Evolutionary conservation across 2,797 vertebrate genomes (phyloP).

Genomic region (Pseudochromis fuscus): DNA sequence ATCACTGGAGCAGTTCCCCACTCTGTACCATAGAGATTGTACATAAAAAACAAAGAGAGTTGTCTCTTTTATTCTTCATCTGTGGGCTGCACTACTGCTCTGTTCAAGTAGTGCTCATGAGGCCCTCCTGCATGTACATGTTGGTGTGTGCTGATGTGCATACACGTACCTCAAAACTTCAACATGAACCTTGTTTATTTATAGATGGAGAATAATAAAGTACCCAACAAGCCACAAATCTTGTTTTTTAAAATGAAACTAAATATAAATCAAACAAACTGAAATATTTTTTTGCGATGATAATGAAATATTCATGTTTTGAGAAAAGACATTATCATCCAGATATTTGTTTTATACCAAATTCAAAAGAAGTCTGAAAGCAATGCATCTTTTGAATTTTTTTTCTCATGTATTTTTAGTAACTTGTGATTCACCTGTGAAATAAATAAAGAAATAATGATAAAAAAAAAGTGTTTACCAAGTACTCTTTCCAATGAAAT

Average conservation of each 20-base stretch:
- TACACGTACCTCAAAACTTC: slow-evolving; percentile 12
- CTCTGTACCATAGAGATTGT: slow-evolving; percentile 43
- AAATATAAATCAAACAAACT: slow-evolving; percentile 7
- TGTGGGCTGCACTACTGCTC: slow-evolving; percentile 24
- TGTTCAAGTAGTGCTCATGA: slow-evolving; percentile 6
- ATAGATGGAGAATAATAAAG: slow-evolving; percentile 16
- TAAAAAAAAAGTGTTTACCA: neutral
- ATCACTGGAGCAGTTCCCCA: slow-evolving; percentile 48
- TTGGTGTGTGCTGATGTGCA: neutral
- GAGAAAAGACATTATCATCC: neutral
- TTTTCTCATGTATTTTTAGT: neutral
- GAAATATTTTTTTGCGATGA: slow-evolving; percentile 17
- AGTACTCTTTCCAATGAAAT: neutral
- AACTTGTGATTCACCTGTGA: neutral
- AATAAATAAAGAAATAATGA: neutral
- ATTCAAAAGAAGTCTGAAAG: neutral
- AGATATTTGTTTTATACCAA: neutral
- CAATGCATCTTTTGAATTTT: neutral
- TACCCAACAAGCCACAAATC: neutral
- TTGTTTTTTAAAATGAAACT: slow-evolving; percentile 12
- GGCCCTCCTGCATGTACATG: slow-evolving; percentile 6
- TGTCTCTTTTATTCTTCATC: slow-evolving; percentile 59
- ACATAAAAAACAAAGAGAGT: slow-evolving; percentile 46
- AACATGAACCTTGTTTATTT: slow-evolving; percentile 21
- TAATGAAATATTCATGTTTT: neutral